Evolutionary conservation across 2,113 vertebrate genomes (phyloP), one percentile per base, ranked within the genome.

Genomic region (Pseudorhombus dupliciocellatus): DNA sequence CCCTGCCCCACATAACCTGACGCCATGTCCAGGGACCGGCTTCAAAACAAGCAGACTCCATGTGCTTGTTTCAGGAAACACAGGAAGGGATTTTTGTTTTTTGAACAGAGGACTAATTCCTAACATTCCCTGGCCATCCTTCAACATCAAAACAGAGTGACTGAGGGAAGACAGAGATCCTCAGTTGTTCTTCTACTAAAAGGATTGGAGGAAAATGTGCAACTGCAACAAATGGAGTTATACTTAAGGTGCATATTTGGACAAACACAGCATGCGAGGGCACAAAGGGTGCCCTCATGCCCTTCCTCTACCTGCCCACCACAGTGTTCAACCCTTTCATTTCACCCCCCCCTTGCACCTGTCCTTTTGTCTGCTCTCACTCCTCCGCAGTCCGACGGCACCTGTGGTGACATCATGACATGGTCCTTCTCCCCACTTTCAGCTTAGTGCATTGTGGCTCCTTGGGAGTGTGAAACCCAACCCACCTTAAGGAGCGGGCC

Each of bases 361-460:
- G 80, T 77, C 69, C 80, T 80, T 87, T 89, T 89, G 83, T 90
- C 73, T 55, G 65, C 46, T 54, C 16, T 69, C 52, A 52, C 73
- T 62, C 70, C 34, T 51, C 22, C 5, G 28, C 52, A n/a, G 62
- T 75, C 67, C 53, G 52, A 34, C 3, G 26, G 61, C 81, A 87
- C 84, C 86, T 92, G 80, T 75, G 80, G 74, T 86, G 87, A 88
- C 83, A 81, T 90, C 84, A 84, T 75, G 82, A 79, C 77, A 67
- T 31, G 67, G 80, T 44, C 55, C 70, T 58, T 70, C 80, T 68
- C 71, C 53, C 5, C 48, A 57, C 60, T 79, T 37, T 69, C 34
- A 55, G 63, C 79, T 83, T 10, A 25, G 53, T 54, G 75, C 79
- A 58, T 76, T 87, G 75, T 85, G 69, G 67, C 69, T 81, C 55